Evolutionary conservation across 2,113 vertebrate species (phyloP), one percentile per base, ranked within the genome.

Genomic region (Perca flavescens): DNA sequence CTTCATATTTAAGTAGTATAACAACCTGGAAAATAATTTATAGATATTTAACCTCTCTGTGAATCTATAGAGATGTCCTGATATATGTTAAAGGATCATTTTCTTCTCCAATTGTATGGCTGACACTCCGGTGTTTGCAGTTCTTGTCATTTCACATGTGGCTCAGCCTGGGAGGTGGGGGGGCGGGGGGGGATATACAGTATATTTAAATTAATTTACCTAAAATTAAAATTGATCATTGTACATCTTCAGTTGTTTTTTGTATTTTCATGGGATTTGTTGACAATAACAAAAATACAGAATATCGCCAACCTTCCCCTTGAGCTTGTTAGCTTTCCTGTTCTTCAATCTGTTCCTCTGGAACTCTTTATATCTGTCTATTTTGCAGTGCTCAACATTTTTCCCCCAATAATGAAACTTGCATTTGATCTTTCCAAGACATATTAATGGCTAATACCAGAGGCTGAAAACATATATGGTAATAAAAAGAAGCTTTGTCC

Each of bases 401-500:
- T 56, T 61, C 69, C 50, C 31, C 13, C n/a, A 31, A 28, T 15
- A 43, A 75, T 49, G 19, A 2, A 61, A 13, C 58, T 43, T 31
- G 19, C 21, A 61, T 86, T 86, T 84, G 79, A 82, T 82, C 71
- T 82, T 69, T 8, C 72, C 25, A 4, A 16, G 68, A 54, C 79
- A 28, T 34, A 76, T 73, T 84, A 77, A 84, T 70, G 72, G n/a
- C 36, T 9, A 28, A 62, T 67, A 58, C 54, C 68, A 69, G 74
- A 68, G 56, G 57, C 57, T 72, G 77, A 75, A 82, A 86, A 82
- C 79, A 85, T 70, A 82, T 60, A 86, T 12, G 70, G n/a, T 69
- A 63, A 85, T 85, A 77, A 86, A 85, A 69, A 75, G 58, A 74
- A 34, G 68, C 61, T 83, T 65, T 62, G 43, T 81, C 79, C 62